Evolutionary conservation across 2,888 invertebrate species (phyloP), one percentile per base, ranked within the genome.

Genomic region (Eledona agricola): DNA sequence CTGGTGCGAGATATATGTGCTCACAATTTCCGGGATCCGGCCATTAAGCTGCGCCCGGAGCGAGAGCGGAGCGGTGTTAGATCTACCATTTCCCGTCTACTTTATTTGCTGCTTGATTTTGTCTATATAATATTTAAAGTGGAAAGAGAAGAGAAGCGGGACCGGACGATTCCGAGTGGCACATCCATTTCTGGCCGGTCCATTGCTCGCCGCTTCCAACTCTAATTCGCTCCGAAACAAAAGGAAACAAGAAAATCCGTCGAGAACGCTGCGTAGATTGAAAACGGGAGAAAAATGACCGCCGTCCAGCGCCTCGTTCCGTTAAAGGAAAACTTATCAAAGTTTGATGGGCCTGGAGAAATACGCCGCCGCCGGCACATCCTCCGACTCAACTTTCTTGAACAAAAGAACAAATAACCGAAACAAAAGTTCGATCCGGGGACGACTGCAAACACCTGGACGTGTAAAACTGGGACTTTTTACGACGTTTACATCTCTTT

Each of bases 11-110:
- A 89, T 89, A 88, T 88, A 88, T 88, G 88, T 86, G 88, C 86
- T 87, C 88, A 88, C 88, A 88, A 88, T 88, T 88, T 88, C 88
- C 88, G 86, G 88, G 88, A 88, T 87, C 87, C 88, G 88, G 87
- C 88, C 88, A 88, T 88, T 88, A 88, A 76, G 76, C 74, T 75
- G 71, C 73, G 72, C 69, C 65, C 73, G 66, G 70, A 69, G 71
- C 68, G 65, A 67, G 66, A 63, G 63, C 60, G 62, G 66, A 67
- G 69, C 69, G 70, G 66, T 65, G 71, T 69, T 70, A 64, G 69
- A 70, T 70, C 70, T 70, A 65, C 69, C 68, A 65, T 66, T 71
- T 70, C 67, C 70, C 61, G 55, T 54, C 56, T 69, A 62, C 70
- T 73, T 74, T 73, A 74, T 73, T 74, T 74, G 71, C 70, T 70